These are phyloP conservation scores for Leptobrachium ailaonicum DNA, from an alignment of 2,113 vertebrate species.

Conservation along the genomic window DNA sequence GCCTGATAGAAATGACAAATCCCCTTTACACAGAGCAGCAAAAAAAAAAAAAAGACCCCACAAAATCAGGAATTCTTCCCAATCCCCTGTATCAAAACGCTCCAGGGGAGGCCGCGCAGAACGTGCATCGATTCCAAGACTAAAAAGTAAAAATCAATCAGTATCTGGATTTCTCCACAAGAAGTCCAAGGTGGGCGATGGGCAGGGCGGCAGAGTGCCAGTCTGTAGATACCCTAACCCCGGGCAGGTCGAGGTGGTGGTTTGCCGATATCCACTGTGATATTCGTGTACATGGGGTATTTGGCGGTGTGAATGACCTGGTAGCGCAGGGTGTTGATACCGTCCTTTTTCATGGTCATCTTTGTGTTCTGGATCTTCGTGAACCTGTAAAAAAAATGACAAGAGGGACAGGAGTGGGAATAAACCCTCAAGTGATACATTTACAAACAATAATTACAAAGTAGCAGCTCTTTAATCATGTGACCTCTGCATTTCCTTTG, in stretches of 20 bases:
- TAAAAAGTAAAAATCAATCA: background rate
- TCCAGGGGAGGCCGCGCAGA: background rate
- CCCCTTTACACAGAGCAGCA: background rate
- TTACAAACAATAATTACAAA: too few species aligned
- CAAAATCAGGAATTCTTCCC: background rate
- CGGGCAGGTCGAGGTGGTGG: slow-evolving; percentile 83
- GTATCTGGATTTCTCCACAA: background rate
- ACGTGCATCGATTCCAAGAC: background rate
- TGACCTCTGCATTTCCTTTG: too few species aligned
- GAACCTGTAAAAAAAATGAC: slow-evolving; percentile 72
- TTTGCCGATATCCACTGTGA: slow-evolving; percentile 94
- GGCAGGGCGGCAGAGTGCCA: background rate
- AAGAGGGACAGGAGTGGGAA: background rate
- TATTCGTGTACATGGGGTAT: slow-evolving; percentile 90
- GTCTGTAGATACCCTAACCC: slow-evolving; percentile 66
- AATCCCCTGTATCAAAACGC: background rate
- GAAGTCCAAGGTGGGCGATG: background rate
- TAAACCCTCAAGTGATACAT: too few species aligned
- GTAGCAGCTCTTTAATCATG: too few species aligned
- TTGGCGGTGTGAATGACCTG: slow-evolving; percentile 81
- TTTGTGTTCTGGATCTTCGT: slow-evolving; percentile 98
- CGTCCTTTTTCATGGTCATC: slow-evolving; percentile 95
- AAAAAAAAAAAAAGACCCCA: background rate
- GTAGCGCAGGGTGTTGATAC: slow-evolving; percentile 92
- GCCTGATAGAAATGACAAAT: background rate